phyloP scores from a whole-genome alignment of 2,797 vertebrate genomes.

The Distichodus sexfasciatus region DNA sequence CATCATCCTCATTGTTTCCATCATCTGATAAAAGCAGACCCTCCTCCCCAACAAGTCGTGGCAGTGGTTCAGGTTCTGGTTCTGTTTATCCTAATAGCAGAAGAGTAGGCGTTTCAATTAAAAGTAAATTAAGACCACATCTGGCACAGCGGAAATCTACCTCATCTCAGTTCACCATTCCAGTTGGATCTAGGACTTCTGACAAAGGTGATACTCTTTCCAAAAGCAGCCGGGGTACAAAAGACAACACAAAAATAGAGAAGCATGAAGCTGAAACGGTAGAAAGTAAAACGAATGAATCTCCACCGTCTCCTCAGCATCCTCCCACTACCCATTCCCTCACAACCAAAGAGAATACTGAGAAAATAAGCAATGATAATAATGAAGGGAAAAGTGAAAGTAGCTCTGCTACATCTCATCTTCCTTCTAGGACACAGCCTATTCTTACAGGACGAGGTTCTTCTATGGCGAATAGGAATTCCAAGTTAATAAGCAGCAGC shows the following conservation, averaged over 20 bases:
- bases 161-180: constrained; percentile 49
- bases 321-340: constrained; percentile 36
- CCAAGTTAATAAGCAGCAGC: constrained; percentile 54
- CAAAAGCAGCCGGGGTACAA: constrained; percentile 44
- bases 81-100: constrained; percentile 59
- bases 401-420: constrained; percentile 36
- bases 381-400: constrained; percentile 27
- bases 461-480: constrained; percentile 54
- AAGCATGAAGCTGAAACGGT: constrained; percentile 42
- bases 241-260: constrained; percentile 35
- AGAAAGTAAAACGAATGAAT: constrained; percentile 50
- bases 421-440: constrained; percentile 57
- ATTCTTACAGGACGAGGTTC: constrained; percentile 55
- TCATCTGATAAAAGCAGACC: constrained; percentile 45
- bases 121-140: constrained; percentile 60
- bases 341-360: constrained; percentile 42
- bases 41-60: constrained; percentile 47
- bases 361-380: background rate
- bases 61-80: constrained; percentile 48
- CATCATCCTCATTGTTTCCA: constrained; percentile 32
- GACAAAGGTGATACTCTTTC: constrained; percentile 35
- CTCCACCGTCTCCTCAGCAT: constrained; percentile 43
- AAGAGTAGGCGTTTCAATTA: constrained; percentile 55
- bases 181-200: constrained; percentile 53
- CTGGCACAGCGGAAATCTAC: constrained; percentile 60